Evolutionary conservation across 2,113 vertebrate genomes (phyloP).

Genomic region (Crotalus horridus): DNA sequence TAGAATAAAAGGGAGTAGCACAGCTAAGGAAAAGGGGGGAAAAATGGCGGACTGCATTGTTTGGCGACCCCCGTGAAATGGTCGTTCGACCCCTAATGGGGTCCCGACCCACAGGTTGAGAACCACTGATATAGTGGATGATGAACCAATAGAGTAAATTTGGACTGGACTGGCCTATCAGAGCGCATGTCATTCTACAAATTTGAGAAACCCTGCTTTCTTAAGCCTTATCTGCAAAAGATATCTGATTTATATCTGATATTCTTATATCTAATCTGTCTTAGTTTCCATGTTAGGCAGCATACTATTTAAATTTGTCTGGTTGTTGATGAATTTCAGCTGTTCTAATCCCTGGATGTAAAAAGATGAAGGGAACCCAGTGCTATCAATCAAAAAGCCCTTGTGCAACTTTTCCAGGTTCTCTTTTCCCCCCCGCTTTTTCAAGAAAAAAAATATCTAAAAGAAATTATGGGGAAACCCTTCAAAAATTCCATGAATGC

Average conservation of each 20-base stretch:
- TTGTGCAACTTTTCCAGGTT: not conserved
- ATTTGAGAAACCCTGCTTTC: not conserved
- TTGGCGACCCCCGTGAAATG: too few relatives aligned
- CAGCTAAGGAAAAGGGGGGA: too few relatives aligned
- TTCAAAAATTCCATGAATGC: not conserved
- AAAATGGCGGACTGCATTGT: too few relatives aligned
- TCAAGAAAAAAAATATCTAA: not conserved
- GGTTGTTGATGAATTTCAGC: not conserved
- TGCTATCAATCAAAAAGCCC: not conserved
- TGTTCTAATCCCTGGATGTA: not conserved
- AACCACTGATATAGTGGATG: not conserved
- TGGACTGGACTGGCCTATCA: not conserved
- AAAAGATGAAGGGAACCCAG: not conserved
- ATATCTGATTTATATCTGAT: too few relatives aligned
- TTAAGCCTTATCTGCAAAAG: not conserved
- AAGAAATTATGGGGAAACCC: not conserved
- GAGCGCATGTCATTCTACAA: not conserved
- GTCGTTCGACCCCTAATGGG: too few relatives aligned
- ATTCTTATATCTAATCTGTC: not conserved
- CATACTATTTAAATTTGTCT: not conserved
- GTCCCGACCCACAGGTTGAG: too few relatives aligned
- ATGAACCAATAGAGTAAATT: not conserved
- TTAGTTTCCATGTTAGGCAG: not conserved
- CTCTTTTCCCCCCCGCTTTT: not conserved
- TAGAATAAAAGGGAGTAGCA: too few relatives aligned